These are phyloP conservation scores for Scaptodrosophila latifasciaeformis DNA, from an alignment of 2,888 invertebrate species.

Conservation along the genomic window DNA sequence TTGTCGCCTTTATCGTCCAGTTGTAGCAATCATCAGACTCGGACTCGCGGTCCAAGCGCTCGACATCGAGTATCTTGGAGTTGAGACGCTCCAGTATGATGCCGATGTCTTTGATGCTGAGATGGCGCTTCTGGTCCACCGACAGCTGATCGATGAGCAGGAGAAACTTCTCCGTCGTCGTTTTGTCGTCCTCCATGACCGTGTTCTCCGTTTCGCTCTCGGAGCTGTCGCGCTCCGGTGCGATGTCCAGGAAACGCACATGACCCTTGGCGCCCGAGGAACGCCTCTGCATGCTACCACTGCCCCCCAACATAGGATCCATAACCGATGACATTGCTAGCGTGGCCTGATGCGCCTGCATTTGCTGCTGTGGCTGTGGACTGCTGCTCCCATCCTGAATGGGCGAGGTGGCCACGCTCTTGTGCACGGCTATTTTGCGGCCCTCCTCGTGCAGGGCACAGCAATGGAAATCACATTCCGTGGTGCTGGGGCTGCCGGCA, in stretches of 20 bases:
- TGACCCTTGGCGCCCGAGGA: slow-evolving; percentile 81
- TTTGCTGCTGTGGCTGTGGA: slow-evolving; percentile 77
- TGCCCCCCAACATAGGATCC: slow-evolving; percentile 74
- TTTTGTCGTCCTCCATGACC: slow-evolving; percentile 91
- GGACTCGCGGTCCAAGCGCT: slow-evolving; percentile 91
- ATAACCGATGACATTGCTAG: slow-evolving; percentile 74
- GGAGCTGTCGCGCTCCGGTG: slow-evolving; percentile 88
- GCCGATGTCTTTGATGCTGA: slow-evolving; percentile 95
- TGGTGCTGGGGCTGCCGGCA: slow-evolving; percentile 80
- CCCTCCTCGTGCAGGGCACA: slow-evolving; percentile 96
- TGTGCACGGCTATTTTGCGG: slow-evolving; percentile 92
- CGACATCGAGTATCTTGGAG: slow-evolving; percentile 95
- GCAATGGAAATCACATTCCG: slow-evolving; percentile 96
- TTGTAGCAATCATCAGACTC: slow-evolving; percentile 96
- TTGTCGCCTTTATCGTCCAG: slow-evolving; percentile 97
- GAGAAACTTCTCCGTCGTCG: slow-evolving; percentile 93
- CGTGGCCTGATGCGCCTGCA: slow-evolving; percentile 44
- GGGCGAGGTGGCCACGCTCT: slow-evolving; percentile 94
- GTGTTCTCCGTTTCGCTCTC: slow-evolving; percentile 96
- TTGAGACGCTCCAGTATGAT: slow-evolving; percentile 93
- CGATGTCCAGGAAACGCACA: slow-evolving; percentile 89
- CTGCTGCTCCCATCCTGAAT: slow-evolving; percentile 86
- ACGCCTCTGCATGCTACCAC: slow-evolving; percentile 74
- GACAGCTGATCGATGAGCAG: slow-evolving; percentile 94
- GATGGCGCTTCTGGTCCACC: slow-evolving; percentile 92